These are phyloP conservation scores for Syritta pipiens DNA, from an alignment of 2,888 invertebrate species.

Conservation along the genomic window DNA sequence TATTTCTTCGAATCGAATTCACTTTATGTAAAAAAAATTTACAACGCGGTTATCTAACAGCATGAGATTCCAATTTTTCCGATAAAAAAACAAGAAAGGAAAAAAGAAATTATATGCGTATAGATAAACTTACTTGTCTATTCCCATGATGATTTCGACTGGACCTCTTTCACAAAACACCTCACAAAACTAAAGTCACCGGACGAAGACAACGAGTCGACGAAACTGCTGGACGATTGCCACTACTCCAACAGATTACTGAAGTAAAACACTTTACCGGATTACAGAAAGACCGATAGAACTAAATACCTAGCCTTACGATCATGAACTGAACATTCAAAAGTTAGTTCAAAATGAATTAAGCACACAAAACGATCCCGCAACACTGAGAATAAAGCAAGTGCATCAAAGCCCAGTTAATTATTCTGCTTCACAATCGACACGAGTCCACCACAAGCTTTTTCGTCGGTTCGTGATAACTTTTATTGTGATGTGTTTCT, in stretches of 20 bases:
- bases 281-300: neutral
- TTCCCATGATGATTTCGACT: slow-evolving; percentile 42
- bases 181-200: slow-evolving; percentile 4
- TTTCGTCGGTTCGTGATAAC: slow-evolving; percentile 6
- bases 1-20: neutral
- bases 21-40: no score
- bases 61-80: neutral
- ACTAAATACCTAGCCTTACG: slow-evolving; percentile 27
- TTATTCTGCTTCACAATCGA: slow-evolving; percentile 11
- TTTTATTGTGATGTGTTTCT: neutral
- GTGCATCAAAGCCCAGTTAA: slow-evolving; percentile 5
- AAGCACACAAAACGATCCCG: slow-evolving; percentile 11
- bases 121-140: slow-evolving; percentile 63
- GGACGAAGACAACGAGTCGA: no score
- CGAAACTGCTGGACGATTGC: no score
- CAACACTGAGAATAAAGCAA: neutral
- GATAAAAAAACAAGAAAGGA: neutral
- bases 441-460: slow-evolving; percentile 39
- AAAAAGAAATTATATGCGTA: no score
- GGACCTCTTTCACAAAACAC: neutral
- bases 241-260: slow-evolving; percentile 1
- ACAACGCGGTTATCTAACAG: slow-evolving; percentile 20
- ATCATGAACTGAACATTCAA: slow-evolving; percentile 35
- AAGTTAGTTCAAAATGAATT: slow-evolving; percentile 12
- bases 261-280: neutral